Evolutionary conservation across 2,797 vertebrate genomes (phyloP).

Genomic region (Argya squamiceps): DNA sequence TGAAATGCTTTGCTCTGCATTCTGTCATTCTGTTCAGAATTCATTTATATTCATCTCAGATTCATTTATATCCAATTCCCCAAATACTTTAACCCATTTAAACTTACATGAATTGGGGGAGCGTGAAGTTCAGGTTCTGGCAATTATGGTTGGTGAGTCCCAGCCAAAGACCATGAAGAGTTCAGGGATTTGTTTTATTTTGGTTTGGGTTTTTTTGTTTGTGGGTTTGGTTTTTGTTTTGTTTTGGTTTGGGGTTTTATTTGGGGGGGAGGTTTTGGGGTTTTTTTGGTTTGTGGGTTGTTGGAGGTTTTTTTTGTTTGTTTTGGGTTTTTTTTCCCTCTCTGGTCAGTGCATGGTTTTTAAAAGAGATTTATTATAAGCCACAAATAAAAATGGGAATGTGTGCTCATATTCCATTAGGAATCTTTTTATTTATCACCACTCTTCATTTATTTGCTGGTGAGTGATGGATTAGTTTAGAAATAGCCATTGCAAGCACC

Average conservation of each 20-base stretch:
- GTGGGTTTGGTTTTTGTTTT: too few relatives aligned
- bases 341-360: background rate
- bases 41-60: background rate
- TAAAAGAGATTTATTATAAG: background rate
- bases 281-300: fast-evolving
- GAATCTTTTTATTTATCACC: background rate
- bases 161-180: background rate
- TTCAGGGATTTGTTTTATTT: background rate
- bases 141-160: background rate
- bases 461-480: background rate
- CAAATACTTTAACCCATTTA: background rate
- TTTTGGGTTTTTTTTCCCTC: background rate
- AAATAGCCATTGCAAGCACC: background rate
- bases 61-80: background rate
- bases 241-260: fast-evolving
- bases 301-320: background rate
- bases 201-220: too few relatives aligned
- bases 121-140: background rate
- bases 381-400: background rate
- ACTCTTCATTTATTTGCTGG: background rate
- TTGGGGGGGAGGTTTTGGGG: too few relatives aligned
- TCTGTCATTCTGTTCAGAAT: background rate
- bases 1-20: background rate
- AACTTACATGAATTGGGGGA: background rate
- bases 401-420: background rate